Conservation (phyloP, 2,888 invertebrate genomes). For the Andricus quercusramuli region DNA sequence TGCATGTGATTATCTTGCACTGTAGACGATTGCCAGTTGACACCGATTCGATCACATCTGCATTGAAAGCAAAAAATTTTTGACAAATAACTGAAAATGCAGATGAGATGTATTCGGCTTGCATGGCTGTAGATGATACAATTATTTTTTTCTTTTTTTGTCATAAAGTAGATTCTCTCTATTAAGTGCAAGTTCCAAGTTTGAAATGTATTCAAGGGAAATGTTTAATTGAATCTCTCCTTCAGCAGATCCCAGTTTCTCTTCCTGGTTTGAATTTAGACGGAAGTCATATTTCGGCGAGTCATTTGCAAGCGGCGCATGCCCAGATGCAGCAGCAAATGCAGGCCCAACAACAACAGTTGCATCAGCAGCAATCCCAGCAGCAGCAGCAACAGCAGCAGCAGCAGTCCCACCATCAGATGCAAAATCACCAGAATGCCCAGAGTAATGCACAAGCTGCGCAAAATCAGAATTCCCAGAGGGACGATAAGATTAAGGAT, state of each 20-base stretch:
- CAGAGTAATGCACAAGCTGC: slow-evolving; percentile 78
- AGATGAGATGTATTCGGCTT: slow-evolving; percentile 55
- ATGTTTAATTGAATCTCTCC: slow-evolving; percentile 7
- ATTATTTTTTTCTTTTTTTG: slow-evolving; percentile 24
- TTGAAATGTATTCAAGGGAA: background rate
- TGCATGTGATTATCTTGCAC: slow-evolving; percentile 57
- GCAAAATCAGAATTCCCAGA: slow-evolving; percentile 69
- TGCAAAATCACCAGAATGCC: slow-evolving; percentile 72
- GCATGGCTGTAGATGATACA: slow-evolving; percentile 47
- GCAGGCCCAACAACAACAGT: slow-evolving; percentile 57
- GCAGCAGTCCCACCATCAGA: slow-evolving; percentile 57
- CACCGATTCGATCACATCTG: slow-evolving; percentile 5
- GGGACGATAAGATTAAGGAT: slow-evolving; percentile 79
- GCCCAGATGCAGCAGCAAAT: slow-evolving; percentile 65
- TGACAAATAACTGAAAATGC: slow-evolving; percentile 48
- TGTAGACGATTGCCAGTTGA: slow-evolving; percentile 24
- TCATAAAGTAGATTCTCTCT: background rate
- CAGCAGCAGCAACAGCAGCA: background rate
- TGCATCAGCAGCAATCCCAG: slow-evolving; percentile 52
- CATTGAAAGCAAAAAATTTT: background rate
- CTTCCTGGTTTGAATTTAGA: slow-evolving; percentile 75
- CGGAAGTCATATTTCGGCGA: slow-evolving; percentile 74
- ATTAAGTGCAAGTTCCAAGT: slow-evolving; percentile 23
- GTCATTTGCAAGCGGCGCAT: slow-evolving; percentile 75
- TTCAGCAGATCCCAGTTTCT: slow-evolving; percentile 75